phyloP scores from a whole-genome alignment of 2,888 invertebrate genomes.

The Philereme vetulata region DNA sequence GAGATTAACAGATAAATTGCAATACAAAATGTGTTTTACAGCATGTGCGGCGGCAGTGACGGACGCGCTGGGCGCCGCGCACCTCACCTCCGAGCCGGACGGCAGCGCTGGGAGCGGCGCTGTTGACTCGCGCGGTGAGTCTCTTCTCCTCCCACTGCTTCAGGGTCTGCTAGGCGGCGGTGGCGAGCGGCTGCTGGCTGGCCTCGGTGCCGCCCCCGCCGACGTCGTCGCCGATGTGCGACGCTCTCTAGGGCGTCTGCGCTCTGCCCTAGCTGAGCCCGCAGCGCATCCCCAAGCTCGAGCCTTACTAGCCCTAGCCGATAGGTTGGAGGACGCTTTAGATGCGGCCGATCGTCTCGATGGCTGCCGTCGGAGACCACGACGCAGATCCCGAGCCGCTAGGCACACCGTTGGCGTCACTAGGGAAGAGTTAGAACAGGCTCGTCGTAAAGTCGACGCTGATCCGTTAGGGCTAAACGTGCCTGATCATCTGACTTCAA shows the following conservation, averaged over 20 bases:
- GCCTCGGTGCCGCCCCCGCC: conserved; percentile 80
- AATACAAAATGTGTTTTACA: conserved; percentile 35
- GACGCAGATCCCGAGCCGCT: conserved; percentile 85
- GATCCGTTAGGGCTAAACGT: conserved; percentile 55
- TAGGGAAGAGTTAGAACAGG: conserved; percentile 90
- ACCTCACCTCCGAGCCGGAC: conserved; percentile 57
- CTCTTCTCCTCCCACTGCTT: conserved; percentile 87
- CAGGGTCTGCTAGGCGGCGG: conserved; percentile 86
- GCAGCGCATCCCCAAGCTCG: conserved; percentile 79
- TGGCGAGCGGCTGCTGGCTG: conserved; percentile 68
- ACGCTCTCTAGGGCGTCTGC: conserved; percentile 88
- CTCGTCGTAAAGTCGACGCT: conserved; percentile 88
- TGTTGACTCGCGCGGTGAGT: conserved; percentile 87
- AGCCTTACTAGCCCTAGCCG: conserved; percentile 87
- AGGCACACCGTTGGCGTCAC: conserved; percentile 94
- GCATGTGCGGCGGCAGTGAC: conserved; percentile 77
- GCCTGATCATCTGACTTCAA: conserved; percentile 51
- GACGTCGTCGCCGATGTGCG: conserved; percentile 90
- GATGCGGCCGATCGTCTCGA: conserved; percentile 69
- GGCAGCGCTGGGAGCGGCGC: conserved; percentile 50
- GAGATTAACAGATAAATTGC: too few species aligned
- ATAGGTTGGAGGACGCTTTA: conserved; percentile 86
- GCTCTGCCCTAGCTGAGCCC: conserved; percentile 87
- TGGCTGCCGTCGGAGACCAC: conserved; percentile 68
- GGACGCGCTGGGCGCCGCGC: conserved; percentile 71